Percentiles rank a stretch among this genome's conserved stretches.
These are phyloP conservation scores for Tetragonisca angustula DNA, from an alignment of 2,888 invertebrate species.

Conservation along the genomic window DNA sequence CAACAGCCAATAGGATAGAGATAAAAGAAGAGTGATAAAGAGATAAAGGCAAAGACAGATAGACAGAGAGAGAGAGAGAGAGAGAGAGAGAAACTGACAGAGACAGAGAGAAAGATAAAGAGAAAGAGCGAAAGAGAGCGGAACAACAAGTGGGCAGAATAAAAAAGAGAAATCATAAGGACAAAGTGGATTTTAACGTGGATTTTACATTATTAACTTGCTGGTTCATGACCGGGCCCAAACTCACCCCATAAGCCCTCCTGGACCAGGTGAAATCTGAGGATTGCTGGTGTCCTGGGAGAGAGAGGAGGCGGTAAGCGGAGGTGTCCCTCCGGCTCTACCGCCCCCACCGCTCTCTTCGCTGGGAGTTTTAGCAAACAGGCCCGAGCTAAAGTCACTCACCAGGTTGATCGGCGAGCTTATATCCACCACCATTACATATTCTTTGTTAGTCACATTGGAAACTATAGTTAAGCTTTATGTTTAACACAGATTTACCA, in stretches of 20 bases:
- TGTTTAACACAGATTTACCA: slow-evolving; percentile 56
- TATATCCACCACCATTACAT: slow-evolving; percentile 81
- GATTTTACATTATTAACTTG: slow-evolving; percentile 54
- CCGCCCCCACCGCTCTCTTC: slow-evolving; percentile 91
- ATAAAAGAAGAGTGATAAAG: neutral
- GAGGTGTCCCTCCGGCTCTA: slow-evolving; percentile 87
- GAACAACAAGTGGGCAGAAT: slow-evolving; percentile 34
- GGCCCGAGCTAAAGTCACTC: slow-evolving; percentile 96
- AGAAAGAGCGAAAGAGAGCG: neutral
- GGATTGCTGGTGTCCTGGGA: slow-evolving; percentile 82
- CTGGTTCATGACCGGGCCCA: slow-evolving; percentile 76
- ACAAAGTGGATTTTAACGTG: slow-evolving; percentile 58
- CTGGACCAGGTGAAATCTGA: slow-evolving; percentile 82
- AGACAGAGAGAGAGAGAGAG: neutral
- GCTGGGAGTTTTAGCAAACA: slow-evolving; percentile 96
- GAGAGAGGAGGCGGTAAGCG: slow-evolving; percentile 86
- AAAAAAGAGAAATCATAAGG: slow-evolving; percentile 9
- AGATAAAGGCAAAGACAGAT: neutral
- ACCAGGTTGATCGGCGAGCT: slow-evolving; percentile 97
- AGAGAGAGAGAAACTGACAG: neutral
- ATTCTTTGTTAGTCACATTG: slow-evolving; percentile 71
- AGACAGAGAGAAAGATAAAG: neutral
- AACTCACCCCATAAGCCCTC: slow-evolving; percentile 83
- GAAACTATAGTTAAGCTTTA: slow-evolving; percentile 66
- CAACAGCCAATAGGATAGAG: slow-evolving; percentile 22